Base-by-base conservation (phyloP, 2,888 invertebrate genomes). In the Drosophila formosana region DNA sequence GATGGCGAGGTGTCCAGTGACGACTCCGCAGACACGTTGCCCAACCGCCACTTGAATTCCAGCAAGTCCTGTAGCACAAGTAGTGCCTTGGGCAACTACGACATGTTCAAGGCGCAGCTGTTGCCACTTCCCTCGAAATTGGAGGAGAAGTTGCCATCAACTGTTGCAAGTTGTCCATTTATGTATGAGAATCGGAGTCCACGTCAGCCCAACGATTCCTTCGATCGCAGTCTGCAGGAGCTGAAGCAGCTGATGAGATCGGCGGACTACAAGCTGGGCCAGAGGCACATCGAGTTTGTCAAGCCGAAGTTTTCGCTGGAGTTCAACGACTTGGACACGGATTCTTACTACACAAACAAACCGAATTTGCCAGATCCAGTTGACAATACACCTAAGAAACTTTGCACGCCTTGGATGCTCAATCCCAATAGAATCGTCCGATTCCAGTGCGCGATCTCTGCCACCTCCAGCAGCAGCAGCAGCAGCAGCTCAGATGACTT, bases 1-100 rank as follows among this genome's bases (percentile, higher is more conserved):
- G 81, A 82, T 8, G 84, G 87, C 2, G 81, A 82, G 34, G 65
- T 82, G 2, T 25, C 52, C 0, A 30, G 7, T 3, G 69, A 66
- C 0, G 61, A 61, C 2, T 37, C n/a, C n/a, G 4, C 11, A 5
- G 37, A 9, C 0, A 4, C 3, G 3, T 6, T 32, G 34, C 70
- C 79, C 6, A 13, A 66, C n/a, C 75, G 80, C 18, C 72, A 69
- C 0, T 80, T 63, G 23, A 52, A 47, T 23, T 0, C 30, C 45
- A n/a, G 41, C 47, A 6, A 70, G 67, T 37, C 26, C 1, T 82
- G 80, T 68, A 55, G 3, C 34, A 64, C 67, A 2, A 23, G 1
- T 1, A 18, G 2, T 0, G 26, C n/a, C 1, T 25, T 53, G 56
- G 84, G 78, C 8, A 83, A 87, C 55, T 87, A 81, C 43, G 52